Base-by-base conservation (phyloP, 2,797 vertebrate species). In the Hypotaenidia philippensis region DNA sequence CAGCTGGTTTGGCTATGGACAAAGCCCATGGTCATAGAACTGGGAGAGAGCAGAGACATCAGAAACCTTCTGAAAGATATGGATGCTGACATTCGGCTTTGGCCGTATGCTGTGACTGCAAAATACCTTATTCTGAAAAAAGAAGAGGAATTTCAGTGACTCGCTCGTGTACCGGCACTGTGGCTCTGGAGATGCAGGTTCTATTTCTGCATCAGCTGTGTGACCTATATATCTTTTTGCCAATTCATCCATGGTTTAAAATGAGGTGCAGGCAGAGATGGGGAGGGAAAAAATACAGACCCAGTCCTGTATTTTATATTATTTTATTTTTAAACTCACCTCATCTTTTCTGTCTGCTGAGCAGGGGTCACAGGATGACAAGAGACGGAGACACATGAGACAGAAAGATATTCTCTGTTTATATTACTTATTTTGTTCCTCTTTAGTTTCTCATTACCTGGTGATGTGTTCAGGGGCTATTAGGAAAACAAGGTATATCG, bases 181-280 rank as follows among this genome's bases (percentile, higher is more conserved):
- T 31, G 84, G 69, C 91, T 91, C 92, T 89, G 68, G 81, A 92
- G 91, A 92, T 49, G 5, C 4, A 7, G 89, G 32, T 91, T 89
- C 93, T 93, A 77, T 93, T 96, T 92, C 93, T 96, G 91, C 84
- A 71, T 70, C 91, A 85, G 59, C 75, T 63, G 52, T 9, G 55
- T 87, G 91, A 89, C 94, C 84, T 36, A 27, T 1, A 64, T 84
- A 74, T 87, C 84, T 95, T 63, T 93, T 91, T 87, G 55, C 89
- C 95, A 50, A 49, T 92, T 90, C 78, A 56, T 14, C 81, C 83
- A 55, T 4, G 32, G 63, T 69, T 79, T 83, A 7, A 65, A 64
- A 49, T 34, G 10, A 45, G 71, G 56, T 29, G 36, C 68, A 76
- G 59, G 72, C 77, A 92, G 78, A 89, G 91, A 84, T 0, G 4